Evolutionary conservation across 1,140 invertebrate species (phyloP).

Genomic region (Rhopalosiphum padi): DNA sequence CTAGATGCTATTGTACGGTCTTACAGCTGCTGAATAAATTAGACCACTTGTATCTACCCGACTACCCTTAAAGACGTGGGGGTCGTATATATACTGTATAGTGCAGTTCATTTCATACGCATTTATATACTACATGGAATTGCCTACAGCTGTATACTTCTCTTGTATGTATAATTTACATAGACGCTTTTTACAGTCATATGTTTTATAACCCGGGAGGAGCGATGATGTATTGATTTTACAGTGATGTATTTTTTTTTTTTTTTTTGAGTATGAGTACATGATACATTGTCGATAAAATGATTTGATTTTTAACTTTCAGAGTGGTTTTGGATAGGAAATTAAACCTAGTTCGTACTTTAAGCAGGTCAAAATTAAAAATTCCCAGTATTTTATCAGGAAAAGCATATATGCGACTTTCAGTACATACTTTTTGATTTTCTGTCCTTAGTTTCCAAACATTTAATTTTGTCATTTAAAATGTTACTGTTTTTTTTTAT

Average conservation of each 20-base stretch:
- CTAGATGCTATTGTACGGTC: slow-evolving; percentile 14
- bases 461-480: too few species aligned
- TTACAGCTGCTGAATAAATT: slow-evolving; percentile 42
- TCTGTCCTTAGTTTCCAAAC: too few species aligned
- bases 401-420: too few species aligned
- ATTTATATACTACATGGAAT: neutral
- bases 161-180: slow-evolving; percentile 10
- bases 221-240: too few species aligned
- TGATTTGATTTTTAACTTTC: too few species aligned
- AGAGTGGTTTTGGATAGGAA: too few species aligned
- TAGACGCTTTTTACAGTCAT: neutral
- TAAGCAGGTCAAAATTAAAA: too few species aligned
- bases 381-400: too few species aligned
- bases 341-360: too few species aligned
- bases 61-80: slow-evolving; percentile 5
- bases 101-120: neutral
- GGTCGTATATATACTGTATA: neutral
- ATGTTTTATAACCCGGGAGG: neutral
- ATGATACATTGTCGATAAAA: too few species aligned
- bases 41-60: slow-evolving; percentile 41
- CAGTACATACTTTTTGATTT: too few species aligned
- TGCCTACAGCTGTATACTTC: neutral
- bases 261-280: neutral
- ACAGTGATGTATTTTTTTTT: neutral
- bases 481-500: too few species aligned